Evolutionary conservation across 2,113 vertebrate species (phyloP), one percentile per base, ranked within the genome.

Genomic region (Leucosticte australis): DNA sequence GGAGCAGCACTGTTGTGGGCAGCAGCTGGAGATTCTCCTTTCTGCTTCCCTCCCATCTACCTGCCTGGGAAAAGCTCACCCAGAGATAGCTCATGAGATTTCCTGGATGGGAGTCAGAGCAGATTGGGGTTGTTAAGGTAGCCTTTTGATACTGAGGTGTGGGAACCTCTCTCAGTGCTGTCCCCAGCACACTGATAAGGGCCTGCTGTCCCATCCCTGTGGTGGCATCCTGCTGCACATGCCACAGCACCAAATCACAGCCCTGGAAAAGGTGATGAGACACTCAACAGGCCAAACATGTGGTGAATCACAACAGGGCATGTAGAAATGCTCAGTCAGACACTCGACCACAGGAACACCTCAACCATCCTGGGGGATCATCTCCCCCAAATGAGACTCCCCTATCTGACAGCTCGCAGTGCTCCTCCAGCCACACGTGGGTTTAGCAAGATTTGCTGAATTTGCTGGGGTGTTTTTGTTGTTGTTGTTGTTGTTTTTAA

Each of bases 341-440:
- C 33, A 6, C 27, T 65, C 53, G 80, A 30, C 56, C 67, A 80
- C 77, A 64, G 59, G 74, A 62, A 6, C 52, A 57, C 77, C 52
- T 59, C 47, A 39, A 12, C 30, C 74, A 44, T 13, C 52, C 92
- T 7, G 13, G 35, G 10, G 9, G 42, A 75, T 68, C 76, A 46
- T 79, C 88, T 75, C 74, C 80, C 76, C 47, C 10, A 3, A 10
- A 28, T 0, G 5, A 69, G 52, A 82, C 62, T 14, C 47, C 17
- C 2, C 0, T 21, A 41, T 47, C 33, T 39, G 89, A 67, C 89
- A 53, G 64, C 31, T 41, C 0, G 0, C 4, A 3, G 31, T 3
- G 39, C 42, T 35, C 55, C 49, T 83, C 69, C 82, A 60, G 69
- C 53, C 57, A 20, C 1, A 5, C 3, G 2, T 0, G 3, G 46